Conservation (phyloP, 1,140 invertebrate genomes). For the Phortica variegata region DNA sequence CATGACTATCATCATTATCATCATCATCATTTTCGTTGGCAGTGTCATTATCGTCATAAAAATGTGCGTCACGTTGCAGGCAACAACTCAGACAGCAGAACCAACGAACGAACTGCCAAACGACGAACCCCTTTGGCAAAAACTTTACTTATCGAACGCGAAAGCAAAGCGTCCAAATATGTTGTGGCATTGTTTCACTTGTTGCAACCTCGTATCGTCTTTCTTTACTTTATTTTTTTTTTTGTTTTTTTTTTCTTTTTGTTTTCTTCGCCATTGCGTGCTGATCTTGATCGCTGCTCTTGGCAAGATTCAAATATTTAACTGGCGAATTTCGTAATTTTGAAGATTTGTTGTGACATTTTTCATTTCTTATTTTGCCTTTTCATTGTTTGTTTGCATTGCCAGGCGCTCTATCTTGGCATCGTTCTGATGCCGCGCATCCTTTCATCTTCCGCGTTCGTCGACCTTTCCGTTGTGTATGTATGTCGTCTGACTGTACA, state of each 20-base stretch:
- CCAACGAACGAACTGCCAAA: constrained; percentile 4
- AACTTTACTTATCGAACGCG: too few species aligned
- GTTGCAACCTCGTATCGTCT: constrained; percentile 26
- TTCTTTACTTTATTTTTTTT: constrained; percentile 14
- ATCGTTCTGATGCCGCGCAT: too few species aligned
- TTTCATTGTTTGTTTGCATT: too few species aligned
- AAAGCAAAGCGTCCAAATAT: too few species aligned
- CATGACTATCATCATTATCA: too few species aligned
- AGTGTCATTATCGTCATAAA: too few species aligned
- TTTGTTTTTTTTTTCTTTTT: constrained; percentile 12
- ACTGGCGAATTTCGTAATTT: constrained; percentile 14
- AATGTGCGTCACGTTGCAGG: constrained; percentile 22
- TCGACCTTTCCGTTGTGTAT: constrained; percentile 32
- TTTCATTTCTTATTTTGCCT: constrained; percentile 31
- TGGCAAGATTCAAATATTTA: too few species aligned
- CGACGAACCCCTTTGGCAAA: too few species aligned
- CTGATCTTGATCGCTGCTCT: too few species aligned
- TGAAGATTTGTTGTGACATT: constrained; percentile 38
- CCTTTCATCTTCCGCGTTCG: constrained; percentile 52
- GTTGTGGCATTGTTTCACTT: constrained; percentile 33
- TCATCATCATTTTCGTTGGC: too few species aligned
- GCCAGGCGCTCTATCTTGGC: too few species aligned
- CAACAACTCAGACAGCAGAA: not conserved
- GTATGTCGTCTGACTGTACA: constrained; percentile 1
- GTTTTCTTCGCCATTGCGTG: too few species aligned